Base-by-base conservation (phyloP, 2,113 vertebrate species). In the Crotophaga sulcirostris region DNA sequence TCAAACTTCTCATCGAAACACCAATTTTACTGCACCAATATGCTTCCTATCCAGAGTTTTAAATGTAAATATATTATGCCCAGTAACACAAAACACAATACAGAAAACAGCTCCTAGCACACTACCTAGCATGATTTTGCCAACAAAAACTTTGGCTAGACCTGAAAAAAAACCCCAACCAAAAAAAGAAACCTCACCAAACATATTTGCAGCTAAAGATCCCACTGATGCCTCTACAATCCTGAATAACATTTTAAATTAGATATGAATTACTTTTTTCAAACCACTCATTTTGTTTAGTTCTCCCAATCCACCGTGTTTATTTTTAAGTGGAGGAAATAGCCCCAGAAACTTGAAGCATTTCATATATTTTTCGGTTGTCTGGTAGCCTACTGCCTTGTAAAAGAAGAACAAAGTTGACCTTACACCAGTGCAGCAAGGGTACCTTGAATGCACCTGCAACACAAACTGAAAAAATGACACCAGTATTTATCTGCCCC, bases 401-500 rank as follows among this genome's bases (percentile, higher is more conserved):
- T 18, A 19, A 29, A 69, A 84, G 20, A 45, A 16, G 31, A 88
- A 81, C 11, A 70, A 55, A 80, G 86, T 9, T 73, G 52, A 69
- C 34, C 28, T 80, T 18, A 64, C 4, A 2, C 17, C 47, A 70
- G 36, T 45, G 42, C 4, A 4, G 34, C 42, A 59, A 66, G 24
- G 0, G 0, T 24, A 73, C 33, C 55, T 18, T 29, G 4, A 85
- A 33, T 36, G 11, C n/a, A 80, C 34, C 59, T 86, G 51, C 55
- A 88, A 72, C 24, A 86, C 28, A 72, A 77, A 66, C 24, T 47
- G 68, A 47, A 87, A 68, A 67, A 68, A 10, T 3, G 0, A 21
- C 24, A 80, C 2, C 2, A 7, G 19, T n/a, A 75, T 78, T 92
- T 64, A 64, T 28, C 29, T 55, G 1, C 62, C 38, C 76, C 26